A percentile compares a stretch with the other conserved stretches of the same genome.
Evolutionary conservation across 2,888 invertebrate species (phyloP).

Genomic region (Aleiodes leptofemur): DNA sequence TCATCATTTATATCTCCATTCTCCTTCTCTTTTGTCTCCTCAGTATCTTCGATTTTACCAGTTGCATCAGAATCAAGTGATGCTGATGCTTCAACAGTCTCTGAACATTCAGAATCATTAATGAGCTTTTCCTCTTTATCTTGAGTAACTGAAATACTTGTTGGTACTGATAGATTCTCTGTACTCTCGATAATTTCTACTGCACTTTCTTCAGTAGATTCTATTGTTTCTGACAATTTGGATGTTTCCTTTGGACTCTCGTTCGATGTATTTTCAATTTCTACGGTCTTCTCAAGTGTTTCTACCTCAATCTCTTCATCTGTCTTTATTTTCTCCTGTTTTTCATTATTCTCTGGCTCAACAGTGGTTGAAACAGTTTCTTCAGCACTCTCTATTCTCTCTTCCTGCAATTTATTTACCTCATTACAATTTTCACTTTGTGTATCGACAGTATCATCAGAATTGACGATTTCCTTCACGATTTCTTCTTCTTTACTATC

Average conservation of each 20-base stretch:
- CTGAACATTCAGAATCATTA: slow-evolving; percentile 37
- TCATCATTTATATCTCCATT: slow-evolving; percentile 31
- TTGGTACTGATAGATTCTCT: slow-evolving; percentile 17
- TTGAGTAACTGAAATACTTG: slow-evolving; percentile 18
- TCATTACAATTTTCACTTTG: slow-evolving; percentile 41
- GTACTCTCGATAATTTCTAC: slow-evolving; percentile 11
- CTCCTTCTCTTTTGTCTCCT: slow-evolving; percentile 33
- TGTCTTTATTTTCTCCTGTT: slow-evolving; percentile 33
- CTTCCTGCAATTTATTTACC: slow-evolving; percentile 33
- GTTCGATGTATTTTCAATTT: slow-evolving; percentile 9
- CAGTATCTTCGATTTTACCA: slow-evolving; percentile 22
- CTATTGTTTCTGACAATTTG: slow-evolving; percentile 56
- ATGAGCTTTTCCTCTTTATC: slow-evolving; percentile 31
- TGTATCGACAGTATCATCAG: background rate
- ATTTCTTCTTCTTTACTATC: background rate
- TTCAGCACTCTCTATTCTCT: slow-evolving; percentile 41
- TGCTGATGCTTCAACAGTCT: slow-evolving; percentile 5
- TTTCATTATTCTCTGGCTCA: slow-evolving; percentile 32
- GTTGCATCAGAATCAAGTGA: slow-evolving; percentile 32
- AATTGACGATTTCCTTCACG: background rate
- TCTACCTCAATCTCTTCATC: slow-evolving; percentile 40
- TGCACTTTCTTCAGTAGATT: slow-evolving; percentile 34
- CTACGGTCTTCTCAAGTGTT: slow-evolving; percentile 20
- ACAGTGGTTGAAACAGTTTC: slow-evolving; percentile 18
- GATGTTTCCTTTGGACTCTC: slow-evolving; percentile 53